Evolutionary conservation across 2,113 vertebrate genomes (phyloP), one percentile per base, ranked within the genome.

Genomic region (Seriola dumerili): DNA sequence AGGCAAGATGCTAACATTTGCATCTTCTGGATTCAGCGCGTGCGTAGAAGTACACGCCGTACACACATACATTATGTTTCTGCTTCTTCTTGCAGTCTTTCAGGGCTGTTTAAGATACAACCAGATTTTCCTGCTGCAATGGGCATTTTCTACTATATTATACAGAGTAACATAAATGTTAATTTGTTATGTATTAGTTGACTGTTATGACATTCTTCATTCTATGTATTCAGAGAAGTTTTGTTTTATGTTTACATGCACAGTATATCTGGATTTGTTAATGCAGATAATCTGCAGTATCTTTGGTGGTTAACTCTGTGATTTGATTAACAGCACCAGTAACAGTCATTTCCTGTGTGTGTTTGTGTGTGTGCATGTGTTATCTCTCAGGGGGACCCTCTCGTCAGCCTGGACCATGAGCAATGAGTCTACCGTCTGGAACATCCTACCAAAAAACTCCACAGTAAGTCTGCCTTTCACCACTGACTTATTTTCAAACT

Each of bases 391-490:
- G 94, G 94, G 95, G 92, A 93, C 85, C 70, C 80, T 93, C 88
- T 93, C 92, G 93, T 94, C 93, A 94, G 91, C 92, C 88, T 96
- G 92, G 96, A 97, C 96, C 95, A 98, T 98, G 97, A 98, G 95
- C 96, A 94, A 97, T 97, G 97, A 96, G 87, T 96, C 96, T 91
- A 95, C 95, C 89, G 81, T 96, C 78, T 98, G 97, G 97, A 97
- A 97, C 94, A 97, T 96, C 92, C 84, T 95, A 88, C 97, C 97
- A 74, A 94, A 95, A 80, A 96, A 92, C 89, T 90, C 96, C 87
- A 97, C 97, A 83, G 98, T 99, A 94, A 96, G 97, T 96, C 88
- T 72, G 59, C 67, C 79, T 89, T 75, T 87, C 84, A 76, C 75
- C 86, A 64, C 70, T 23, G 38, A 44, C 54, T 85, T 55, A 58